Conservation (phyloP, 2,888 invertebrate genomes). For the Eupithecia subfuscata region DNA sequence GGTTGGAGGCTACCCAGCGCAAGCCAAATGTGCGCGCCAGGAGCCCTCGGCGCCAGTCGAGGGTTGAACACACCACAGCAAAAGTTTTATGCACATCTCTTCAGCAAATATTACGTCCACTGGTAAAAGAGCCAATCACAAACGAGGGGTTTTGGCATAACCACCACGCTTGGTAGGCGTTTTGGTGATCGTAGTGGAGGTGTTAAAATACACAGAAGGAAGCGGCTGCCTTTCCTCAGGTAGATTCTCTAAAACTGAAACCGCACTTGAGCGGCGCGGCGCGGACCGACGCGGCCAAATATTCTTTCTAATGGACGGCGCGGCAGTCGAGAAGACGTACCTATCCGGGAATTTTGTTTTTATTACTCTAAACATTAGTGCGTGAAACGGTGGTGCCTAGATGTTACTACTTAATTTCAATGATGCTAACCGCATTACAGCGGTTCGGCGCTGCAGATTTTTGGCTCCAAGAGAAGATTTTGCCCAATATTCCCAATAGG, state of each 20-base stretch:
- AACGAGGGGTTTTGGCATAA: background rate
- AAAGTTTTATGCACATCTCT: background rate
- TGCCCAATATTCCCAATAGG: too few species aligned
- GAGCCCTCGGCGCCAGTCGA: conserved; percentile 1
- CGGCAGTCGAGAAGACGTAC: too few species aligned
- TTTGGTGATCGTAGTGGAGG: background rate
- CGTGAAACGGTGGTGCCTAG: too few species aligned
- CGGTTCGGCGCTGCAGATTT: too few species aligned
- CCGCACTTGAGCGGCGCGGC: too few species aligned
- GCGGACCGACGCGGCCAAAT: too few species aligned
- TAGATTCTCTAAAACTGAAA: background rate
- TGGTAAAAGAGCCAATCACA: background rate
- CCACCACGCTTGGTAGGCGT: background rate
- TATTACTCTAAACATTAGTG: too few species aligned
- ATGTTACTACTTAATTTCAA: too few species aligned
- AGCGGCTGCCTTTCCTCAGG: background rate
- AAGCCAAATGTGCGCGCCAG: conserved; percentile 24
- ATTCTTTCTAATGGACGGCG: too few species aligned
- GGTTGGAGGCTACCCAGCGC: conserved; percentile 26
- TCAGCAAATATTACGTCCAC: background rate
- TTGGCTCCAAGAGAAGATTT: too few species aligned
- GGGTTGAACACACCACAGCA: conserved; percentile 18
- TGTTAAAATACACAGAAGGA: background rate
- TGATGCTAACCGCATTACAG: too few species aligned
- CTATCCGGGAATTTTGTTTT: too few species aligned